Conservation (phyloP, 2,113 vertebrate genomes). For the Cariama cristata region DNA sequence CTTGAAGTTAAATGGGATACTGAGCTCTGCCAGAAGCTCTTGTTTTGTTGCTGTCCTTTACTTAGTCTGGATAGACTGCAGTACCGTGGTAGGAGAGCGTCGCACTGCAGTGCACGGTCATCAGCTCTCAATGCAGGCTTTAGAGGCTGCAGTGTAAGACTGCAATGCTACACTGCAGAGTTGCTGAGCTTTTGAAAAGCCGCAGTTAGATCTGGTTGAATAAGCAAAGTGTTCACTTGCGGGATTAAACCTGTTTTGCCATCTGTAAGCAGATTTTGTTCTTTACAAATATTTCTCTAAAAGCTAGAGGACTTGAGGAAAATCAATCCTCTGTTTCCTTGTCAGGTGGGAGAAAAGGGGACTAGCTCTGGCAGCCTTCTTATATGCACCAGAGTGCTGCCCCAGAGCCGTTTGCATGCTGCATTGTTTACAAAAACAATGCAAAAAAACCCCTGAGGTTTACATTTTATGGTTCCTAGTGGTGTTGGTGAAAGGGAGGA, state of each 20-base stretch:
- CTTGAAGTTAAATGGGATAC: neutral
- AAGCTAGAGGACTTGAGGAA: neutral
- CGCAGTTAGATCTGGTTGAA: neutral
- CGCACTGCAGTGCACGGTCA: neutral
- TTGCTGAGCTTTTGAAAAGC: neutral
- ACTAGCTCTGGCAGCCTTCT: neutral
- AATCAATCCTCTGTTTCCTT: neutral
- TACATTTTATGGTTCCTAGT: fast-evolving
- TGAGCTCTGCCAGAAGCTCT: neutral
- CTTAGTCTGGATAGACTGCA: neutral
- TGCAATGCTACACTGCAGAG: conserved; percentile 31
- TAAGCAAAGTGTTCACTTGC: neutral
- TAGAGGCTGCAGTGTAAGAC: neutral
- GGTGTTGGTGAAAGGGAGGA: neutral
- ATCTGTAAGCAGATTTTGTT: neutral
- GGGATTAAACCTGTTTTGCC: neutral
- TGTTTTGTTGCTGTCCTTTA: neutral
- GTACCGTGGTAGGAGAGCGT: neutral
- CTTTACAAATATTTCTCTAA: neutral
- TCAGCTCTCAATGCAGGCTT: neutral
- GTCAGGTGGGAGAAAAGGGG: neutral
- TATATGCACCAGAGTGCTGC: neutral
- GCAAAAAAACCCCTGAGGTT: neutral
- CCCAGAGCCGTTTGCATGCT: neutral
- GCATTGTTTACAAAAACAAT: neutral